Evolutionary conservation across 2,888 invertebrate genomes (phyloP), one percentile per base, ranked within the genome.

Genomic region (Microdon myrmicae): DNA sequence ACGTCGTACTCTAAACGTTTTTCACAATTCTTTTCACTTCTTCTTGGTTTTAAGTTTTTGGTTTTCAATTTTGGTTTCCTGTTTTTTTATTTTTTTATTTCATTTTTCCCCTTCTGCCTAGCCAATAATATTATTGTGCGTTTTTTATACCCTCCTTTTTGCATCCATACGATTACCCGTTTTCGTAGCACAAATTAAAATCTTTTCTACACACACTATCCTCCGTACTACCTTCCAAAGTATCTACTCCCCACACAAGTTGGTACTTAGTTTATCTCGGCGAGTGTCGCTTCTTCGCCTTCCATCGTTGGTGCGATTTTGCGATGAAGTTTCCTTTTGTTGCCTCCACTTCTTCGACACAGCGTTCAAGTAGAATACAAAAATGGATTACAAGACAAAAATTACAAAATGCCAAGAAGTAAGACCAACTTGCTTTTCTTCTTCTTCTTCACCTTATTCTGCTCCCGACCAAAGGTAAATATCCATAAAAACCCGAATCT

Each of bases 101-200:
- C n/a, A n/a, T n/a, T n/a, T n/a, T n/a, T n/a, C n/a, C n/a, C n/a
- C n/a, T n/a, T n/a, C n/a, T n/a, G n/a, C n/a, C n/a, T n/a, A n/a
- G n/a, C n/a, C n/a, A n/a, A n/a, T n/a, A n/a, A n/a, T n/a, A n/a
- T 34, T 39, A 22, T 22, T 20, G 28, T 28, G 8, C 22, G 37
- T 16, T 9, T n/a, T 23, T 32, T 29, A 20, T 17, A 34, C 31
- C 35, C 34, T 48, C 26, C 38, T 32, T 45, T n/a, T n/a, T n/a
- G n/a, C n/a, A n/a, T n/a, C n/a, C n/a, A n/a, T n/a, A n/a, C 8
- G 6, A 17, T 8, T 51, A 58, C 48, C 41, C 26, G 58, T 56
- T 64, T 64, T 64, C 43, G 51, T 56, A 56, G 37, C 51, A 45
- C 37, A 31, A 41, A n/a, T n/a, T n/a, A n/a, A 44, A 37, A 34